Evolutionary conservation across 2,888 invertebrate genomes (phyloP).

Genomic region (Acanthoscelides obtectus): DNA sequence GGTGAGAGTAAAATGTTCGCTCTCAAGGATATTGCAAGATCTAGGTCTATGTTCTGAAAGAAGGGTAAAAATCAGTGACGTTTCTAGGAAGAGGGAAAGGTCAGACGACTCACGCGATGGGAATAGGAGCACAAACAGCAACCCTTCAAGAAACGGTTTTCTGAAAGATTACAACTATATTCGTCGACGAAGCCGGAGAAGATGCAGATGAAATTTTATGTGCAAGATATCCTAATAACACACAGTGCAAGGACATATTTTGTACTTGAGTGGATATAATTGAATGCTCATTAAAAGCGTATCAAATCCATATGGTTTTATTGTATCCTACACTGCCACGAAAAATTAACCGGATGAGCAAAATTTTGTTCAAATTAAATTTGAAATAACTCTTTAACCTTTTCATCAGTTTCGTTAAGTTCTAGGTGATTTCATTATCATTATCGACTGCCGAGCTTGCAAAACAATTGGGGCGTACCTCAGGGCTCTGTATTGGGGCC

Average conservation of each 20-base stretch:
- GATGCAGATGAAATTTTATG: background rate
- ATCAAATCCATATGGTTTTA: no score
- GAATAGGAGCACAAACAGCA: background rate
- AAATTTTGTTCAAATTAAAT: no score
- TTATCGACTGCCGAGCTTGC: no score
- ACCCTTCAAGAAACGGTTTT: background rate
- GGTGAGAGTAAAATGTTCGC: background rate
- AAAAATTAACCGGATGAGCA: no score
- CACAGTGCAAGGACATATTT: background rate
- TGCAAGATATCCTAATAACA: background rate
- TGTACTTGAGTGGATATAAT: no score
- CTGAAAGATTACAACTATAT: background rate
- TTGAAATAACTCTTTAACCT: no score
- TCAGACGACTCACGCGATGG: background rate
- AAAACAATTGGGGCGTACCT: no score
- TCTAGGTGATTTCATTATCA: no score
- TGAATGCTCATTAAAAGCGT: no score
- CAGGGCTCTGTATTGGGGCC: no score
- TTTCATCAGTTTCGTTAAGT: no score
- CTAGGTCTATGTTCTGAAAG: background rate
- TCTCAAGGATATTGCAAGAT: background rate
- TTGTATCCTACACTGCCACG: no score
- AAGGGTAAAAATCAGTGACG: background rate
- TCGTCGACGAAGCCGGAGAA: background rate
- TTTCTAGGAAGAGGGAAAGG: background rate